Conservation (phyloP, 2,888 invertebrate species). For the Ypsolopha scabrella region DNA sequence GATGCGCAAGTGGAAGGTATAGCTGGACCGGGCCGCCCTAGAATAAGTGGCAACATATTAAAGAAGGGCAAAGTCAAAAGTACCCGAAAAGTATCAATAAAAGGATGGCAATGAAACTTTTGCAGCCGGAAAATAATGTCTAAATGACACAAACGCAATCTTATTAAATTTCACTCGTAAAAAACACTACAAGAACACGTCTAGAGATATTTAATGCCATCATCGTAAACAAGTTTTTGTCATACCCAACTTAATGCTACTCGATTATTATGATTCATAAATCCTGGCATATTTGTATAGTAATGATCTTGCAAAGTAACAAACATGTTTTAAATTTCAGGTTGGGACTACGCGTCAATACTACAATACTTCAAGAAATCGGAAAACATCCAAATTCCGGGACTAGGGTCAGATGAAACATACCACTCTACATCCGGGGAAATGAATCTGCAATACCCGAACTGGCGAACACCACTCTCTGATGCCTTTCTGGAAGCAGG, state of each 20-base stretch:
- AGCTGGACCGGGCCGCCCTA: no score
- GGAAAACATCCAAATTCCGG: slow-evolving; percentile 70
- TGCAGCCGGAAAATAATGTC: no score
- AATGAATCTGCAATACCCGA: slow-evolving; percentile 71
- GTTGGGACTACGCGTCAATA: slow-evolving; percentile 77
- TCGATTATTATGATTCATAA: neutral
- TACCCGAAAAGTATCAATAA: no score
- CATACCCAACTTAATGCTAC: neutral
- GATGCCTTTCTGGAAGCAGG: slow-evolving; percentile 74
- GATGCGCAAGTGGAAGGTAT: no score
- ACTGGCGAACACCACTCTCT: slow-evolving; percentile 67
- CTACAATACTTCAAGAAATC: slow-evolving; percentile 78
- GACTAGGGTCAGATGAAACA: slow-evolving; percentile 48
- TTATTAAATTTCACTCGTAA: no score
- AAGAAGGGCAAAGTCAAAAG: no score
- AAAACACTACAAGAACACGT: no score
- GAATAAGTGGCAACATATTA: no score
- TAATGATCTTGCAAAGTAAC: neutral
- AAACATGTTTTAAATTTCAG: slow-evolving; percentile 24
- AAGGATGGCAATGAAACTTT: no score
- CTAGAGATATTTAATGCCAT: no score
- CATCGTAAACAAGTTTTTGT: neutral
- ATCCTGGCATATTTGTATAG: no score
- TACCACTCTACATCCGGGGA: slow-evolving; percentile 73
- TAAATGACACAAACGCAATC: no score